These are phyloP conservation scores for Synanthedon tipuliformis DNA, from an alignment of 2,888 invertebrate species.

Conservation along the genomic window DNA sequence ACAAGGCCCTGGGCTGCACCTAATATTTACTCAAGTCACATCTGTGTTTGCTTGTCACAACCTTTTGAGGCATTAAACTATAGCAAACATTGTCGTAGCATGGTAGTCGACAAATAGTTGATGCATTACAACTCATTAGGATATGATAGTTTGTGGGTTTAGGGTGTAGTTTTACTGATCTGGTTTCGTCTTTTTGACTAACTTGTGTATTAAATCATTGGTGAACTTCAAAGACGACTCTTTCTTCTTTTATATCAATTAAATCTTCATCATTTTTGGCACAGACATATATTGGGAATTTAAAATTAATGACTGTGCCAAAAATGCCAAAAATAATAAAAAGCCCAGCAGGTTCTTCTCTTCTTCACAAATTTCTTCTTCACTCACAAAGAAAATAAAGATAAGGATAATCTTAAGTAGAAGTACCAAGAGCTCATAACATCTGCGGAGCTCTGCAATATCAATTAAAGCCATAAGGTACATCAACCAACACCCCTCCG, in stretches of 20 bases:
- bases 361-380: too few species aligned
- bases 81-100: slow-evolving; percentile 42
- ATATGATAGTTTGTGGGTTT: neutral
- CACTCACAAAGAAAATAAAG: too few species aligned
- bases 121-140: neutral
- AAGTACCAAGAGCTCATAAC: neutral
- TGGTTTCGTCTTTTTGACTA: too few species aligned
- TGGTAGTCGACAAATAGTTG: slow-evolving; percentile 36
- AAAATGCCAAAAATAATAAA: too few species aligned
- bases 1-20: neutral
- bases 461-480: slow-evolving; percentile 44
- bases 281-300: too few species aligned
- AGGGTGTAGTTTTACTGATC: neutral
- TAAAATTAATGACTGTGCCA: too few species aligned
- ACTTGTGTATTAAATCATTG: too few species aligned
- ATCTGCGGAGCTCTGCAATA: slow-evolving; percentile 23
- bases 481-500: slow-evolving; percentile 41
- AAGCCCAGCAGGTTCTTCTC: too few species aligned
- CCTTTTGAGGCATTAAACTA: slow-evolving; percentile 50
- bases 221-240: too few species aligned
- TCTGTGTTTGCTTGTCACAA: slow-evolving; percentile 63
- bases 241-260: too few species aligned
- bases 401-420: too few species aligned
- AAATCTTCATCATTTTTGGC: too few species aligned
- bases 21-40: slow-evolving; percentile 53